Conservation (phyloP, 2,797 vertebrate species). For the Avahi laniger region DNA sequence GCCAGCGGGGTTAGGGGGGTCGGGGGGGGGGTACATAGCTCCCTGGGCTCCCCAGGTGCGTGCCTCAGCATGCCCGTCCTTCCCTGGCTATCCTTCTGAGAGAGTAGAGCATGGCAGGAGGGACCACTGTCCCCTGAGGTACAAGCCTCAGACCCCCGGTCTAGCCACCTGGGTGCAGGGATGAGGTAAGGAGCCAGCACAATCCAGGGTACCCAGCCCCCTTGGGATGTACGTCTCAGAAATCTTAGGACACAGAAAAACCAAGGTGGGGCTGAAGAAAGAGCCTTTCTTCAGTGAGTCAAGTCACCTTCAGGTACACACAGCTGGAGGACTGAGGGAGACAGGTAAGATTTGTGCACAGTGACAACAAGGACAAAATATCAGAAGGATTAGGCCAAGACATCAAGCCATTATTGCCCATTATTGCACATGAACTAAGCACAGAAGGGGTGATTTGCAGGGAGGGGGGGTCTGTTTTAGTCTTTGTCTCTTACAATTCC, state of each 20-base stretch:
- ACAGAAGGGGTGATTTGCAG: background rate
- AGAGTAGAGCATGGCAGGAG: accelerated
- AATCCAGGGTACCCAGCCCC: background rate
- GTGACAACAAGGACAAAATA: background rate
- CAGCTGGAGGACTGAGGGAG: background rate
- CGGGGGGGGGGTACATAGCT: background rate
- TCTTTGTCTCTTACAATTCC: background rate
- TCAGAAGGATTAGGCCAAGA: background rate
- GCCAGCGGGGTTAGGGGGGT: accelerated
- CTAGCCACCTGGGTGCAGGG: background rate
- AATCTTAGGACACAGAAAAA: background rate
- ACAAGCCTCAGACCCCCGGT: background rate
- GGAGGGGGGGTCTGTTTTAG: too few relatives aligned
- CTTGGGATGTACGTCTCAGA: background rate
- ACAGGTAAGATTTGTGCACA: background rate
- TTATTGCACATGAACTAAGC: accelerated
- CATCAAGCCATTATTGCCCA: background rate
- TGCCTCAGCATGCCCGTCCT: background rate
- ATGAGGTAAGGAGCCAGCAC: background rate
- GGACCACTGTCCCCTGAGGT: background rate
- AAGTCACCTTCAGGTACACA: background rate
- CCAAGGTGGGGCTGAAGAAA: background rate
- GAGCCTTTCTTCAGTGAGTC: too few relatives aligned
- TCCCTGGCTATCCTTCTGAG: background rate
- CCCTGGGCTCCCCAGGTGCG: accelerated